phyloP scores from a whole-genome alignment of 92 coral and sea anemone genomes.

The Palythoa grandiflora region DNA sequence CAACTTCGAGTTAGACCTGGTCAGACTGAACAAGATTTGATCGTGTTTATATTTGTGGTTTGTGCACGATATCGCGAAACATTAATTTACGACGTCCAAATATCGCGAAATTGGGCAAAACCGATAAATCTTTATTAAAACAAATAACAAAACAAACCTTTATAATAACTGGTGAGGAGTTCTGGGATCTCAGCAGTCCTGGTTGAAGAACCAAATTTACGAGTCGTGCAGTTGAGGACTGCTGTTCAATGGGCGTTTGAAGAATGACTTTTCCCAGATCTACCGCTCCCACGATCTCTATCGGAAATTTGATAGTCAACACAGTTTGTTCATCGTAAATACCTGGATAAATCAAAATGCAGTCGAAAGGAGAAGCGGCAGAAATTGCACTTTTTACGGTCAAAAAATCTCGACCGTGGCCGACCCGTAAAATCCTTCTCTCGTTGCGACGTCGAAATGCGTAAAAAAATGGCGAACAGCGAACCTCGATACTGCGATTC shows the following conservation, averaged over 20 bases:
- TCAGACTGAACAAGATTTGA: not conserved
- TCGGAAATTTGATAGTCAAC: constrained; percentile 89
- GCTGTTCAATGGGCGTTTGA: constrained; percentile 91
- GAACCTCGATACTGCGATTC: constrained; percentile 82
- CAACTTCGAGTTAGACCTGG: not conserved
- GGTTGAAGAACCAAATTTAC: constrained; percentile 92
- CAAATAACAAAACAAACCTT: constrained; percentile 71
- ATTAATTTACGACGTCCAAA: not conserved
- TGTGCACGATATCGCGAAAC: not conserved
- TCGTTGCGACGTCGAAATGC: constrained; percentile 78
- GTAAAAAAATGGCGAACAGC: constrained; percentile 84
- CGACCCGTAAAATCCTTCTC: constrained; percentile 78
- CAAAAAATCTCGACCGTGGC: constrained; percentile 72
- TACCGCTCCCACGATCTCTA: constrained; percentile 88
- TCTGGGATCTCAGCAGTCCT: constrained; percentile 79
- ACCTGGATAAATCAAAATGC: constrained; percentile 80
- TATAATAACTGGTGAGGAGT: constrained; percentile 82
- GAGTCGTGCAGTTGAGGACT: constrained; percentile 83
- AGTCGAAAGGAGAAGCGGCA: constrained; percentile 92
- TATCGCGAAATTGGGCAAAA: not conserved
- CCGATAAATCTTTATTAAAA: not conserved
- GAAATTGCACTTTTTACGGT: constrained; percentile 87
- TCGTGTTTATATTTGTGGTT: not conserved
- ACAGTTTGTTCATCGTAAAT: constrained; percentile 88
- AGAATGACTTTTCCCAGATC: constrained; percentile 84